Conservation (phyloP, 2,888 invertebrate species). For the Mesorhabditis spiculigera region DNA sequence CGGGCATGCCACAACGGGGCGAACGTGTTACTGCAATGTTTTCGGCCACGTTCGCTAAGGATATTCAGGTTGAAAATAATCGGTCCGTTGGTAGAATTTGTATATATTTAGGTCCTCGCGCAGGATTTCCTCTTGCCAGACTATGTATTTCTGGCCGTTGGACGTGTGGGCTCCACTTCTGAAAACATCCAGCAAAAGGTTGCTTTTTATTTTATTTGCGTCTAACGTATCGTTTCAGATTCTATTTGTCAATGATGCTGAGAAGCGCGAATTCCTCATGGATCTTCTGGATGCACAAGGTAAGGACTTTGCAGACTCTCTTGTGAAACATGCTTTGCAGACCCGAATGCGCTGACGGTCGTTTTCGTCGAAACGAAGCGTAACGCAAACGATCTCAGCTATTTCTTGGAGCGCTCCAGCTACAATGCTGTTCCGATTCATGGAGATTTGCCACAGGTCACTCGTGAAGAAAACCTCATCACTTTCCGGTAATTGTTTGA, state of each 20-base stretch:
- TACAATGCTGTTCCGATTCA: constrained; percentile 97
- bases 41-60: constrained; percentile 98
- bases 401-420: constrained; percentile 65
- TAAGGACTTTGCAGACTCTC: not conserved
- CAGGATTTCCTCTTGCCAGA: constrained; percentile 90
- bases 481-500: constrained; percentile 21
- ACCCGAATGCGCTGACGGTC: constrained; percentile 71
- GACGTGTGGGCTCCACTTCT: constrained; percentile 96
- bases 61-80: constrained; percentile 72
- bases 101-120: constrained; percentile 73
- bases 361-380: constrained; percentile 99
- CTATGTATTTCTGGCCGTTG: constrained; percentile 98
- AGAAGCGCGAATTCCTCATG: constrained; percentile 90
- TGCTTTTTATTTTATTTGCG: no score
- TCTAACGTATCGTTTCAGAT: constrained; percentile 59
- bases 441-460: constrained; percentile 90
- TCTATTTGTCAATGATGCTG: constrained; percentile 95
- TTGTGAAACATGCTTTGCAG: constrained; percentile 14
- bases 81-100: constrained; percentile 47
- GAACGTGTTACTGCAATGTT: constrained; percentile 98
- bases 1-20: constrained; percentile 82
- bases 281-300: constrained; percentile 75
- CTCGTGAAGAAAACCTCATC: constrained; percentile 63
- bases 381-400: constrained; percentile 91
- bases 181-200: constrained; percentile 90